These are phyloP conservation scores for Glossosoma conforme DNA, from an alignment of 1,140 invertebrate species.

Conservation along the genomic window DNA sequence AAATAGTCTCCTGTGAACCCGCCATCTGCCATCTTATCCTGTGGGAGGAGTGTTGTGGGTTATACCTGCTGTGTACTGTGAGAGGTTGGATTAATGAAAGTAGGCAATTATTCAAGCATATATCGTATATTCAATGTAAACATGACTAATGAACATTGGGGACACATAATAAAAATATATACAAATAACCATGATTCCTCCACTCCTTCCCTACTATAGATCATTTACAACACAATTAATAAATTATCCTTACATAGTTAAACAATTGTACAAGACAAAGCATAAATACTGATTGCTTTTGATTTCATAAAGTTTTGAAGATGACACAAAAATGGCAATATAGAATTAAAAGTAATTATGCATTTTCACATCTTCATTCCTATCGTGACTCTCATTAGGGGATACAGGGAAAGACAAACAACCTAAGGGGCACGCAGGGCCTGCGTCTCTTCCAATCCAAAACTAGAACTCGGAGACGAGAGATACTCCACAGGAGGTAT, in stretches of 20 bases:
- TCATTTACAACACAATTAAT: slow-evolving; percentile 31
- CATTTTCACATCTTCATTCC: too few relatives aligned
- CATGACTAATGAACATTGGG: slow-evolving; percentile 34
- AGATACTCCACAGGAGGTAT: too few relatives aligned
- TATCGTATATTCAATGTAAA: slow-evolving; percentile 34
- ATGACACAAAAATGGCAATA: slow-evolving; percentile 31
- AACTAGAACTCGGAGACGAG: too few relatives aligned
- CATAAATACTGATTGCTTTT: slow-evolving; percentile 33
- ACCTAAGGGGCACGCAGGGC: too few relatives aligned
- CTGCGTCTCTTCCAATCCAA: too few relatives aligned
- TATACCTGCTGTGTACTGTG: background rate
- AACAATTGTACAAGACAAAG: slow-evolving; percentile 32
- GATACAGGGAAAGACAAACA: too few relatives aligned
- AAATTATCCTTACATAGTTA: slow-evolving; percentile 32
- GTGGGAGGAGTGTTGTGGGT: background rate
- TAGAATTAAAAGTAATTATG: slow-evolving; percentile 23
- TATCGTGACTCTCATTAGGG: too few relatives aligned
- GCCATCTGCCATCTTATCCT: too few relatives aligned
- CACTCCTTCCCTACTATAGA: slow-evolving; percentile 26
- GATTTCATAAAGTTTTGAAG: slow-evolving; percentile 24
- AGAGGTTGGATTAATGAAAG: slow-evolving; percentile 25
- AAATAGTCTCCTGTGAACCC: too few relatives aligned
- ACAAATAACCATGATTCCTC: slow-evolving; percentile 33
- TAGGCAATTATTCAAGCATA: slow-evolving; percentile 31
- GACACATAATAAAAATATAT: slow-evolving; percentile 34